A percentile compares a stretch with the other conserved stretches of the same genome.
phyloP scores from a whole-genome alignment of 2,888 invertebrate species.

The Matsumyia berberina region DNA sequence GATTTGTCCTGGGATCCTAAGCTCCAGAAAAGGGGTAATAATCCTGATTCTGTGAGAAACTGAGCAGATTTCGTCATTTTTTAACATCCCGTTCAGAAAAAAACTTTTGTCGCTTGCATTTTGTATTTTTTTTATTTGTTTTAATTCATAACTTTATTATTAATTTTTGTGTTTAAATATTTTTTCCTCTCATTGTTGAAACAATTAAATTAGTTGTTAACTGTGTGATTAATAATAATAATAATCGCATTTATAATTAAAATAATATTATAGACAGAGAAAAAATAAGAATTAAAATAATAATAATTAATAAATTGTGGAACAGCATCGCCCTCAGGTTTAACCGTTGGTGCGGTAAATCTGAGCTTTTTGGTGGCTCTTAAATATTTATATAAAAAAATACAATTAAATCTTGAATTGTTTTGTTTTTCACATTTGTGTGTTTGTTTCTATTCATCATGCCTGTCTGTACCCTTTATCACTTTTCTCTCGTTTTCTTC shows the following conservation, averaged over 20 bases:
- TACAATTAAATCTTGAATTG: constrained; percentile 60
- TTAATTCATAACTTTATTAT: constrained; percentile 73
- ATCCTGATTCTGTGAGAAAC: no score
- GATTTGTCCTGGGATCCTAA: no score
- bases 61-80: no score
- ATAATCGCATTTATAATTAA: constrained; percentile 71
- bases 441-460: constrained; percentile 18
- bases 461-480: constrained; percentile 47
- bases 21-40: no score
- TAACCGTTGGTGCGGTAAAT: constrained; percentile 69
- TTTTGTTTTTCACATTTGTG: constrained; percentile 27
- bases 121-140: constrained; percentile 62
- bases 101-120: constrained; percentile 2
- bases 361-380: constrained; percentile 76
- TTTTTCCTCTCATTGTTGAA: constrained; percentile 70
- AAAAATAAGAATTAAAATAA: constrained; percentile 42
- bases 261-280: constrained; percentile 71
- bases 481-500: constrained; percentile 35
- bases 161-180: constrained; percentile 67
- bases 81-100: not conserved
- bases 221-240: constrained; percentile 72
- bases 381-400: constrained; percentile 72
- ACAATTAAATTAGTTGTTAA: constrained; percentile 76
- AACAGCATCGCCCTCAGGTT: constrained; percentile 74
- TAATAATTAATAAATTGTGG: constrained; percentile 70